phyloP scores from a whole-genome alignment of 2,888 invertebrate genomes.

The Hofmannophila pseudospretella region DNA sequence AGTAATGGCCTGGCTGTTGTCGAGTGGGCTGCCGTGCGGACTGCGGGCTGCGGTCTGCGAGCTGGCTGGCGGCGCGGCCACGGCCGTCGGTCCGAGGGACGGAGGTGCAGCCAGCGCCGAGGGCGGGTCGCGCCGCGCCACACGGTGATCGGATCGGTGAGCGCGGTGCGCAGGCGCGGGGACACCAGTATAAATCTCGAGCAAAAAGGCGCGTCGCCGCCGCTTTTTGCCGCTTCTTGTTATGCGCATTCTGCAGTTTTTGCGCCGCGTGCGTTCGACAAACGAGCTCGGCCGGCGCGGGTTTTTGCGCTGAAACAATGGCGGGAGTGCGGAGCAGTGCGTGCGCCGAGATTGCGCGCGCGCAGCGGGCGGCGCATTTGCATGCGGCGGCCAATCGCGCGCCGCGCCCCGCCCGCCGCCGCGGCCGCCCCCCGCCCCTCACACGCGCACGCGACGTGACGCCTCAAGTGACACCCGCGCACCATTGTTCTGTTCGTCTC shows the following conservation, averaged over 20 bases:
- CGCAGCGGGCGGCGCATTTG: conserved; percentile 60
- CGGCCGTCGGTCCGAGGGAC: not conserved
- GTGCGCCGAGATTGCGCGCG: conserved; percentile 43
- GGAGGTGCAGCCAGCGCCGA: not conserved
- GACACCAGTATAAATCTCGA: conserved; percentile 52
- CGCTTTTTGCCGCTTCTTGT: conserved; percentile 67
- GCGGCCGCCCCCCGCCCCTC: conserved; percentile 17
- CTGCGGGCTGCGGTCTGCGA: not conserved
- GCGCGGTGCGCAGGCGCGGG: conserved; percentile 15
- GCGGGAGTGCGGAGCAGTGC: conserved; percentile 22
- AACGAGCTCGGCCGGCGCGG: conserved; percentile 40
- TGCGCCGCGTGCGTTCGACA: conserved; percentile 53
- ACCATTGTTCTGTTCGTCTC: not conserved
- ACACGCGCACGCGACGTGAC: conserved; percentile 12
- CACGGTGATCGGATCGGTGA: conserved; percentile 4
- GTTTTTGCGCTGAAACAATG: conserved; percentile 56
- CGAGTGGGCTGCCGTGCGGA: conserved; percentile 34
- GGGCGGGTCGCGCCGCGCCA: conserved; percentile 1
- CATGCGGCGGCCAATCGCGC: conserved; percentile 53
- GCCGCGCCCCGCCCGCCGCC: conserved; percentile 29
- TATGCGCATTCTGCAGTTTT: conserved; percentile 64
- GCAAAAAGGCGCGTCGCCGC: conserved; percentile 54
- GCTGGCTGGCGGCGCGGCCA: not conserved
- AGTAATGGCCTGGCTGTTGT: conserved; percentile 58
- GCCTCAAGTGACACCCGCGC: too few relatives aligned